Base-by-base conservation (phyloP, 2,113 vertebrate genomes). In the Erinaceus europaeus region DNA sequence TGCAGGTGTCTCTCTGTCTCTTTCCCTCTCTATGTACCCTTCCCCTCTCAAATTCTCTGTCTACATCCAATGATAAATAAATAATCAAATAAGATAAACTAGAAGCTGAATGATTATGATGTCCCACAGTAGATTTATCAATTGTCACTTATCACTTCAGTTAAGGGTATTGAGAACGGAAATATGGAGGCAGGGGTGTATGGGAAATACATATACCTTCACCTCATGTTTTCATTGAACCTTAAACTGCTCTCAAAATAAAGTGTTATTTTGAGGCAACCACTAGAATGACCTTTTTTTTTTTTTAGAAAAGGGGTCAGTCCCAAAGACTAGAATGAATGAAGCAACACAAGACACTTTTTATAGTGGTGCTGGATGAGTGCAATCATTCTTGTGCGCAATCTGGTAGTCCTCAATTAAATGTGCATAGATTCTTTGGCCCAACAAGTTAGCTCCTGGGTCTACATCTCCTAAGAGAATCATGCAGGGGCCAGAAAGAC, bases 381-480 rank as follows among this genome's bases (percentile, higher is more conserved):
- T 15, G 55, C 15, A 64, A 13, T 0, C 50, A 78, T 34, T 46
- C 17, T 61, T 18, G n/a, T 65, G 32, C 48, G 29, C 61, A n/a
- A 44, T 36, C 21, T 72, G 53, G 57, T 10, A 50, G 3, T 65
- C 23, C 18, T 86, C 5, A 0, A 29, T 59, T 73, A 76, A 77
- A 53, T 29, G 17, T 21, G 46, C 12, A 25, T 42, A 34, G 44
- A 46, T 59, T 17, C 40, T 69, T 75, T 59, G 67, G 21, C 4
- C 27, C 36, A 59, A 15, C 9, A 85, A 32, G 82, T 69, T 36
- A 12, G 74, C 11, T 62, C 14, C 50, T 62, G 32, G 53, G 6
- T 73, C 88, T 53, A 36, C 44, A 74, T 25, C 23, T 76, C 69
- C 90, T 55, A 44, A 48, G 81, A 84, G n/a, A n/a, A n/a, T n/a